Base-by-base conservation (phyloP, 1,140 invertebrate genomes). In the Eufriesea mexicana region DNA sequence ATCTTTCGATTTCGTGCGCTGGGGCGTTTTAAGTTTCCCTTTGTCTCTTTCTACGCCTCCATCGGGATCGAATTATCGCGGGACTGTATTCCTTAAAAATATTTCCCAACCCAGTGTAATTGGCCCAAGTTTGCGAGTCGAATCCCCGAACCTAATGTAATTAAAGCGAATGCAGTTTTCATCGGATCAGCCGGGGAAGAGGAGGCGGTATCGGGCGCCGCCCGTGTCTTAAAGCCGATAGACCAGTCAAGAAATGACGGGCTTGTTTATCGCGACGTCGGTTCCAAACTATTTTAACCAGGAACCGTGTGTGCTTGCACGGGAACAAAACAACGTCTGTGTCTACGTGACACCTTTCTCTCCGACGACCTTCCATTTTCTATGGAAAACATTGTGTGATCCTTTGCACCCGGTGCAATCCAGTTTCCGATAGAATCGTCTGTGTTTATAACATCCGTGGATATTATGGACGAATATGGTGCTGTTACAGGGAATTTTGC, bases 141-240 rank as follows among this genome's bases (percentile, higher is more conserved):
- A 80, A 64, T 80, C 42, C 45, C 23, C 10, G n/a, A 57, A 23
- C 49, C 14, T 80, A 67, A 72, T 42, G 54, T 49, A 73, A 84
- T 84, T 84, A 79, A 84, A 84, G 70, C 55, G 54, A 82, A 74
- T 74, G 67, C 66, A 79, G 70, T 57, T 80, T 84, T 80, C 61
- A 80, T 71, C 51, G 54, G 25, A 79, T 62, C 18, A 14, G 64
- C 20, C 18, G 6, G 49, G 55, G 73, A 64, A 23, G 28, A 72
- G 42, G 49, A 68, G 67, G 28, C 47, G 74, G 51, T 79, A 74
- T 85, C 61, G 84, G 84, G 84, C 84, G 80, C 74, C 80, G 84
- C 80, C 84, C 74, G 81, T 76, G 61, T 79, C 51, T 85, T 85
- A 85, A 85, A 85, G 84, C 54, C 42, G 80, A 85, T 85, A 79